Conservation (phyloP, 1,140 invertebrate species). For the Callitettix versicolor region DNA sequence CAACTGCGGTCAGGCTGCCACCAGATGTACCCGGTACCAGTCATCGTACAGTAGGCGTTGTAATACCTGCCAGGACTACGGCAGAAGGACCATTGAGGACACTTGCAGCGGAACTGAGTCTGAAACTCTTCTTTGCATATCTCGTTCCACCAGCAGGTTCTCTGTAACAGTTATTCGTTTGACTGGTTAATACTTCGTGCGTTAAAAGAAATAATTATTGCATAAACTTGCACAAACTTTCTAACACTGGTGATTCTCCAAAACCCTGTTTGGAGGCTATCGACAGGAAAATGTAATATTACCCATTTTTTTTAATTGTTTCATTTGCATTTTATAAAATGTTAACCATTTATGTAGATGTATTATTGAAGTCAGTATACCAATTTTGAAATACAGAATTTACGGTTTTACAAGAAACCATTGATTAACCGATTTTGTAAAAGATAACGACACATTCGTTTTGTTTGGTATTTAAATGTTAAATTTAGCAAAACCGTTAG, state of each 20-base stretch:
- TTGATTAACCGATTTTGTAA: no score
- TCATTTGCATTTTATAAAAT: no score
- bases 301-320: no score
- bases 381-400: no score
- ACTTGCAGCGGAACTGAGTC: conserved; percentile 73
- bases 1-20: conserved; percentile 48
- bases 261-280: no score
- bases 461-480: no score
- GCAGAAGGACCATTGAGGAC: conserved; percentile 77
- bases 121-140: conserved; percentile 86
- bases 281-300: no score
- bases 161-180: conserved; percentile 45
- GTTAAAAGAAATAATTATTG: neutral
- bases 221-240: conserved; percentile 1
- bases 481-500: no score
- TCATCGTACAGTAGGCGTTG: conserved; percentile 82
- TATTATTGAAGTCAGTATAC: no score
- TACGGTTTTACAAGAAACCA: no score
- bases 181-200: neutral
- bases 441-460: no score
- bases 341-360: no score
- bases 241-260: conserved; percentile 14
- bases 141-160: conserved; percentile 88
- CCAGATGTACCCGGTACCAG: conserved; percentile 81
- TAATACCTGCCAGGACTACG: conserved; percentile 78